phyloP scores from a whole-genome alignment of 2,888 invertebrate species.

The Platycnemis pennipes region DNA sequence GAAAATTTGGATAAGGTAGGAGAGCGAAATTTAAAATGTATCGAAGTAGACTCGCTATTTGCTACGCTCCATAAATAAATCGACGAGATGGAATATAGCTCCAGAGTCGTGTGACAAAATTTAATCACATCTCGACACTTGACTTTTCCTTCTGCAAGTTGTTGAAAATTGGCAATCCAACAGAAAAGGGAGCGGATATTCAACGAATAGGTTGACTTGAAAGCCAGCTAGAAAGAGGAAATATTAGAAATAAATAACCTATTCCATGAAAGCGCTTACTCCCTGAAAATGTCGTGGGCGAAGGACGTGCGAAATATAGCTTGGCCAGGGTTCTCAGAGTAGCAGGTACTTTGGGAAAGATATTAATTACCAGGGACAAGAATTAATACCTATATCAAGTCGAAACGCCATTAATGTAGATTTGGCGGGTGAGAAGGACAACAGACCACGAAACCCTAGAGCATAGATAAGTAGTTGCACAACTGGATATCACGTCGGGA shows the following conservation, averaged over 20 bases:
- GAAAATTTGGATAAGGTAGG: background rate
- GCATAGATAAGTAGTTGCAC: too few species aligned
- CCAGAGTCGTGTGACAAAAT: background rate
- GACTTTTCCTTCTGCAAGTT: background rate
- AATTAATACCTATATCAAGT: too few species aligned
- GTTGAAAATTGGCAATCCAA: background rate
- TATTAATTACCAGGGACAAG: too few species aligned
- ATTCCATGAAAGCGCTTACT: background rate
- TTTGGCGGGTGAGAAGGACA: too few species aligned
- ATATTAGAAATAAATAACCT: background rate
- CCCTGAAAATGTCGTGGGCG: too few species aligned
- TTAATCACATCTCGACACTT: background rate
- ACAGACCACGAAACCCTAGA: too few species aligned
- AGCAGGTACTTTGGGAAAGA: too few species aligned
- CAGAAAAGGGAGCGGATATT: background rate
- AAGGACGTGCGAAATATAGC: background rate
- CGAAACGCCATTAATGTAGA: too few species aligned
- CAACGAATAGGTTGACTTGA: background rate
- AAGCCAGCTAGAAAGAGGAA: background rate
- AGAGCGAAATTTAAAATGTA: background rate
- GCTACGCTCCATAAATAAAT: background rate
- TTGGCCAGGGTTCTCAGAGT: too few species aligned
- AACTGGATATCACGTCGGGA: too few species aligned
- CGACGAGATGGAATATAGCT: background rate
- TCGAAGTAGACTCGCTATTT: background rate